Evolutionary conservation across 2,113 vertebrate species (phyloP).

Genomic region (Cheirogaleus medius): DNA sequence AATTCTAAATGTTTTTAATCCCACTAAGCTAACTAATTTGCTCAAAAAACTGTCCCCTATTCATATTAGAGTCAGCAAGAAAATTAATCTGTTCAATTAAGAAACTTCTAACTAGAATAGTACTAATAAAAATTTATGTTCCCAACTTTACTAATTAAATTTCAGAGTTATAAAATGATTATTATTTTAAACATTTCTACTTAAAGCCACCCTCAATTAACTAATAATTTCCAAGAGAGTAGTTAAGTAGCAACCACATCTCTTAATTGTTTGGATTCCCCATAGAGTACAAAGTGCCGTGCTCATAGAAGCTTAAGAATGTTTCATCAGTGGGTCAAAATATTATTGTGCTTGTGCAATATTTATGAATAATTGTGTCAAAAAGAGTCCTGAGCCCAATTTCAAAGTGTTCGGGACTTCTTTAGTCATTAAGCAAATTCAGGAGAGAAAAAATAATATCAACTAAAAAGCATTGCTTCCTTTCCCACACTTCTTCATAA

Average conservation of each 20-base stretch:
- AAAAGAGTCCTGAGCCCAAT: neutral
- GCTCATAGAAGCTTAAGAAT: neutral
- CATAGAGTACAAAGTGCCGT: neutral
- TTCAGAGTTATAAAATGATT: neutral
- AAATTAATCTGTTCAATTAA: constrained; percentile 43
- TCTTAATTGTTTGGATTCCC: neutral
- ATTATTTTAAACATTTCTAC: neutral
- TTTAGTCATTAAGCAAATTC: neutral
- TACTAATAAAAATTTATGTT: neutral
- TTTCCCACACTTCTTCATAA: neutral
- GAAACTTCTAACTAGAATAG: constrained; percentile 7
- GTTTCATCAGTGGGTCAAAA: neutral
- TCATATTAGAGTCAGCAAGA: neutral
- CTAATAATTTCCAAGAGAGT: neutral
- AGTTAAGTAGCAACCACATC: neutral
- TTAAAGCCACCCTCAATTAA: neutral
- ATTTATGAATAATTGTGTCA: neutral
- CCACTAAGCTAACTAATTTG: neutral
- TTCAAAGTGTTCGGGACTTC: neutral
- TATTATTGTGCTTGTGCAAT: neutral
- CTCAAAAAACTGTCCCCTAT: neutral
- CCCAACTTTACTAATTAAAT: neutral
- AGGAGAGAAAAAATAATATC: neutral
- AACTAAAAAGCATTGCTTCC: neutral
- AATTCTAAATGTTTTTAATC: neutral